These are phyloP conservation scores for Poeciliopsis turneri DNA, from an alignment of 2,797 vertebrate species.

Conservation along the genomic window DNA sequence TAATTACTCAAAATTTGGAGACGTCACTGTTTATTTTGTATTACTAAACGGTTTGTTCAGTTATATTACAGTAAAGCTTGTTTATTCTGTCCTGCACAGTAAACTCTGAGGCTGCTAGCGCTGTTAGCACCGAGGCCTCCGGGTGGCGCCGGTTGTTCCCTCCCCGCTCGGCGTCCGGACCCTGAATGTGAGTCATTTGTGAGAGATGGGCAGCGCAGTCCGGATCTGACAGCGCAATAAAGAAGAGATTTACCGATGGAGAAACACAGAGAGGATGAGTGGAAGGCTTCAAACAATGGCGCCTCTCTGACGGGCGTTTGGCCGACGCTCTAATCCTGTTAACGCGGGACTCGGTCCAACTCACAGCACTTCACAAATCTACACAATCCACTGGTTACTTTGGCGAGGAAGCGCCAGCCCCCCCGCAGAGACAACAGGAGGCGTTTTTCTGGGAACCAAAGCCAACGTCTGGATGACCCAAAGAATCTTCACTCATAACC, in stretches of 20 bases:
- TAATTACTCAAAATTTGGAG: too few species aligned
- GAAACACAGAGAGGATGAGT: conserved; percentile 49
- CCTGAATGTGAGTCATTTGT: conserved; percentile 60
- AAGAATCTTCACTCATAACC: conserved; percentile 53
- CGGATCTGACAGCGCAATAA: conserved; percentile 56
- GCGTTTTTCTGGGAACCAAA: conserved; percentile 55
- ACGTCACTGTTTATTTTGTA: too few species aligned
- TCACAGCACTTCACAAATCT: conserved; percentile 58
- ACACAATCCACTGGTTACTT: conserved; percentile 61
- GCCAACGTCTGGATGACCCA: conserved; percentile 56
- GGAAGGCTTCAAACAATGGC: conserved; percentile 60
- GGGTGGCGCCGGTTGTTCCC: conserved; percentile 29
- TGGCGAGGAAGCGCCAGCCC: conserved; percentile 50
- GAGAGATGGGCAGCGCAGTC: conserved; percentile 42
- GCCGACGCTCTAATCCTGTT: conserved; percentile 71
- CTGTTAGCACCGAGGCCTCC: conserved; percentile 10
- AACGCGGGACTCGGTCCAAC: conserved; percentile 53
- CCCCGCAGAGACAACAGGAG: conserved; percentile 46
- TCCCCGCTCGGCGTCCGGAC: not conserved
- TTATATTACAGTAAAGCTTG: too few species aligned
- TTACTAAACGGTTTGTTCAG: too few species aligned
- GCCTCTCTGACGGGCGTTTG: conserved; percentile 58
- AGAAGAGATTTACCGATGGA: conserved; percentile 60
- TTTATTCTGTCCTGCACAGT: too few species aligned
- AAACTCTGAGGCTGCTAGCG: not conserved